Evolutionary conservation across 2,113 vertebrate genomes (phyloP).

Genomic region (Fulica atra): DNA sequence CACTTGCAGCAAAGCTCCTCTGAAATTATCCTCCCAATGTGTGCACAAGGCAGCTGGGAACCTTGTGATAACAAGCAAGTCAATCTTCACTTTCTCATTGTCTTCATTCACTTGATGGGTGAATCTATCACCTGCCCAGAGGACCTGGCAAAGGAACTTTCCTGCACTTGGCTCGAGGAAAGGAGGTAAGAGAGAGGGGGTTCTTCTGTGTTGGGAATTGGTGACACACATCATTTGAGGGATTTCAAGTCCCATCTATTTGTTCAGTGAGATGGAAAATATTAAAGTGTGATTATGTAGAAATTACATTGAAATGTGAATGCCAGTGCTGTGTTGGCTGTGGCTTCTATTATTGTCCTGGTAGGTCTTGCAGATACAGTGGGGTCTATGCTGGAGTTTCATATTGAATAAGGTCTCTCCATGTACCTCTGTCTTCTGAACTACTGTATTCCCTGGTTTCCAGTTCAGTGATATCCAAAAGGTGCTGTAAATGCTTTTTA

Average conservation of each 20-base stretch:
- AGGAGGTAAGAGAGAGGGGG: background rate
- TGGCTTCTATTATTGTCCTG: background rate
- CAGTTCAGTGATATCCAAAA: background rate
- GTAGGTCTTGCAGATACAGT: background rate
- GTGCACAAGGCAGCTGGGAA: background rate
- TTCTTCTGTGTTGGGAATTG: background rate
- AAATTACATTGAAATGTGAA: background rate
- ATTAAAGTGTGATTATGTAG: background rate
- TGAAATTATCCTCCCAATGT: conserved; percentile 9
- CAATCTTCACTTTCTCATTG: conserved; percentile 54
- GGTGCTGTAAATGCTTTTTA: background rate
- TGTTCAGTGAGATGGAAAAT: background rate
- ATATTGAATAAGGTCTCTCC: background rate
- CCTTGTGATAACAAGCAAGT: conserved; percentile 24
- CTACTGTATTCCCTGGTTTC: background rate
- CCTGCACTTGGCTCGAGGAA: background rate
- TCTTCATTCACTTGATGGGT: fast-evolving
- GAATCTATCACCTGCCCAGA: background rate
- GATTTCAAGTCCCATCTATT: background rate
- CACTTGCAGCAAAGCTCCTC: conserved; percentile 9
- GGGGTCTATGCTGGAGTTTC: background rate
- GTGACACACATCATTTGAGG: background rate
- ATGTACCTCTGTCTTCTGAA: background rate
- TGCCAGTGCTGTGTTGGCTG: background rate
- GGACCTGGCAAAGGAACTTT: conserved; percentile 8